A percentile compares a stretch with the other conserved stretches of the same genome.
These are phyloP conservation scores for Mechanitis mazaeus DNA, from an alignment of 2,888 invertebrate genomes.

Conservation along the genomic window DNA sequence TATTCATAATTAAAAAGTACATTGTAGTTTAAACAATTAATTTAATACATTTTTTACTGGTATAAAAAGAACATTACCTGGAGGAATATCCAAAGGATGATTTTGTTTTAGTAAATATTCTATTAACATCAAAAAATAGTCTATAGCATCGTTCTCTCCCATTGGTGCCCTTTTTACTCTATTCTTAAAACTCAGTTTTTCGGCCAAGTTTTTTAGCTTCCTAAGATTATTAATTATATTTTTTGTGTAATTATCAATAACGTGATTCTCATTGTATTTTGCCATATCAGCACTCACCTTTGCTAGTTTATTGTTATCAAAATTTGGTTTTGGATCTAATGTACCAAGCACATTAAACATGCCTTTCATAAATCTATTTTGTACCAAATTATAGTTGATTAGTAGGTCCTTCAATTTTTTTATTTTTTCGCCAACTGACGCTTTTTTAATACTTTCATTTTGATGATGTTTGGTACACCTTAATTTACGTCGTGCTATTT, in stretches of 20 bases:
- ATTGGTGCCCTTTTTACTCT: conserved; percentile 43
- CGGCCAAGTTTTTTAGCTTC: conserved; percentile 48
- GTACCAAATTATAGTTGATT: conserved; percentile 47
- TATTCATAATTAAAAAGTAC: conserved; percentile 8
- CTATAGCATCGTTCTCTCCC: conserved; percentile 46
- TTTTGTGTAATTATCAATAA: conserved; percentile 44
- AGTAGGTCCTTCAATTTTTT: conserved; percentile 44
- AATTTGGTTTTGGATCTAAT: conserved; percentile 31
- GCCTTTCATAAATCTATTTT: conserved; percentile 52
- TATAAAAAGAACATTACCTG: conserved; percentile 40
- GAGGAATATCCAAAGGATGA: conserved; percentile 38
- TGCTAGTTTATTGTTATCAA: conserved; percentile 6
- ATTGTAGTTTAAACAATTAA: conserved; percentile 9
- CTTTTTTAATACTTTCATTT: conserved; percentile 17
- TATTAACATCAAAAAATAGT: conserved; percentile 58
- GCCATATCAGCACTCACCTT: conserved; percentile 20
- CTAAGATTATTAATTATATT: conserved; percentile 55
- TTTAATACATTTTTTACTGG: neutral
- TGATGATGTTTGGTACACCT: conserved; percentile 18
- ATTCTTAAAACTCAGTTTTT: conserved; percentile 38
- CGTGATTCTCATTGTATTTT: conserved; percentile 25
- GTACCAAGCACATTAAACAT: conserved; percentile 45
- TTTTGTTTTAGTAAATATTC: conserved; percentile 57
- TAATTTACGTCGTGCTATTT: conserved; percentile 13
- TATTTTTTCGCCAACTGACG: conserved; percentile 32